phyloP scores from a whole-genome alignment of 2,113 vertebrate genomes.

The Scomber colias region DNA sequence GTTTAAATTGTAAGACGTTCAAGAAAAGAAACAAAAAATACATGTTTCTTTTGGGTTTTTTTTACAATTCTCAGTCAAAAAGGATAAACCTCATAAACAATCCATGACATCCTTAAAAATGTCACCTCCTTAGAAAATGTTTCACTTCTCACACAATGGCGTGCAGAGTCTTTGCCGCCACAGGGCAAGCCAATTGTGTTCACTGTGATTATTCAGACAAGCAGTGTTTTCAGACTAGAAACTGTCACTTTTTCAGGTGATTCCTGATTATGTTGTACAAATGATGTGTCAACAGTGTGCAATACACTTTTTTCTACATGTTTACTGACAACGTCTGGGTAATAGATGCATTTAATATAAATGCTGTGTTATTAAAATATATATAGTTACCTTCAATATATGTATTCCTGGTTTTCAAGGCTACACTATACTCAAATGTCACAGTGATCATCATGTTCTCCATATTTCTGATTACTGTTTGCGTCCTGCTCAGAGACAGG shows the following conservation, averaged over 20 bases:
- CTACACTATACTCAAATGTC: background rate
- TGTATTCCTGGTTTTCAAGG: conserved; percentile 3
- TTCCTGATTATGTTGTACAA: background rate
- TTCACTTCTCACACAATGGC: background rate
- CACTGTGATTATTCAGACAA: background rate
- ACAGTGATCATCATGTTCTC: background rate
- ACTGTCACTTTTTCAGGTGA: background rate
- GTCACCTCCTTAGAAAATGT: background rate
- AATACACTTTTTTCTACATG: background rate
- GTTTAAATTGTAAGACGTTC: background rate
- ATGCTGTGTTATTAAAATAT: background rate
- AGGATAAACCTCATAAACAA: background rate
- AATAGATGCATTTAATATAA: background rate
- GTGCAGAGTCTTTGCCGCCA: too few relatives aligned
- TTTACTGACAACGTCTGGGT: background rate
- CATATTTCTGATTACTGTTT: background rate
- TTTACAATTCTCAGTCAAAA: background rate
- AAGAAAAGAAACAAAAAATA: background rate
- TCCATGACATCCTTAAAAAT: too few relatives aligned
- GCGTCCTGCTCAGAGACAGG: background rate
- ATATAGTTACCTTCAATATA: background rate
- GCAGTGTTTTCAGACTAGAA: background rate
- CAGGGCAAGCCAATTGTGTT: background rate
- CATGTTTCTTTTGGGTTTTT: background rate
- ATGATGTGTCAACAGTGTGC: background rate